phyloP scores from a whole-genome alignment of 2,888 invertebrate species.

The Pecten maximus region DNA sequence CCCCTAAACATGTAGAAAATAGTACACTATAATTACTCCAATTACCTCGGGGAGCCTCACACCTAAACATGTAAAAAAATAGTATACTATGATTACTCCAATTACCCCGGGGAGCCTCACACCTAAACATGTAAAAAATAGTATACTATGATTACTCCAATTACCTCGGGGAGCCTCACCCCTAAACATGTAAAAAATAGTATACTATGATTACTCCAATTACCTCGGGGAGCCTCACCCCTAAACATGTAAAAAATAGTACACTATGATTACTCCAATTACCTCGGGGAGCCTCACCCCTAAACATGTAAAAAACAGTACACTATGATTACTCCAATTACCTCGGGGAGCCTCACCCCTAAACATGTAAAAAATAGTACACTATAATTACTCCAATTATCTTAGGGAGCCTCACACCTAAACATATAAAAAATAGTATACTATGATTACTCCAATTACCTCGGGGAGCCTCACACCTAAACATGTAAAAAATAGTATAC shows the following conservation, averaged over 20 bases:
- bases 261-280: neutral
- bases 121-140: neutral
- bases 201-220: neutral
- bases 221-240: neutral
- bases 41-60: no score
- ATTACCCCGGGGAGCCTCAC: neutral
- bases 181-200: no score
- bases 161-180: no score
- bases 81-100: neutral
- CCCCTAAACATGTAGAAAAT: no score
- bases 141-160: neutral
- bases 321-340: neutral
- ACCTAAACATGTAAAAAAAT: neutral
- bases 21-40: neutral
- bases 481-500: neutral
- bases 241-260: neutral
- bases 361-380: no score
- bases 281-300: neutral
- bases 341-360: no score
- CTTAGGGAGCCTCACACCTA: neutral
- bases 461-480: neutral
- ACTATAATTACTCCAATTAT: neutral
- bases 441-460: neutral
- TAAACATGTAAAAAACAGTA: neutral
- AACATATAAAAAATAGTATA: neutral